Base-by-base conservation (phyloP, 2,797 vertebrate species). In the Myotis vivesi region DNA sequence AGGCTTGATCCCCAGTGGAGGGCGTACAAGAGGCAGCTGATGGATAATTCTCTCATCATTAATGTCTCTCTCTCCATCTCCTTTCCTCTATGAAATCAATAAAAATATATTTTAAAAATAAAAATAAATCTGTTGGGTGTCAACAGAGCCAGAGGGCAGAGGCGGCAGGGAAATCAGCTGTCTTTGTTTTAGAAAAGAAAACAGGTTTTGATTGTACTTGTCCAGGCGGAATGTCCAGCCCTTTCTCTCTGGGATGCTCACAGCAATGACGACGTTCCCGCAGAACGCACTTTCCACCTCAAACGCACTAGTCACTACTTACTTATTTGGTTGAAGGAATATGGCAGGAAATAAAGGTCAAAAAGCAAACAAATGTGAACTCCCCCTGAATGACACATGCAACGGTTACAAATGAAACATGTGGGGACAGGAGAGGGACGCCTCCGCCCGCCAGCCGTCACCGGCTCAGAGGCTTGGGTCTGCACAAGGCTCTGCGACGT, bases 221-320 rank as follows among this genome's bases (percentile, higher is more conserved):
- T 53, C 41, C 66, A 33, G 55, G 41, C 19, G 12, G 46, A 62
- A 46, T 0, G 13, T 19, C 25, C 28, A 11, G 4, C 25, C 23
- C 46, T 28, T n/a, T 20, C 1, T 8, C 23, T 28, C 33, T 1
- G 1, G 13, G 2, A 1, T 6, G 66, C 62, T 59, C 17, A 3
- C 10, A 10, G 28, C 73, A 36, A n/a, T 3, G 12, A 0, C 0
- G 4, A 30, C 10, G 22, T 28, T 28, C 51, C 7, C 12, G 2
- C 22, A 44, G 33, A 49, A 33, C 0, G 2, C n/a, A 13, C 6
- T 0, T 0, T 1, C 55, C 12, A 12, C 62, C 73, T 28, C 81
- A 15, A 10, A 25, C 0, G 11, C 36, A 28, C 30, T 13, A 0
- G 33, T 25, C 22, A 1, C 11, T 10, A 3, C 16, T 59, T 41